Conservation (phyloP, 2,888 invertebrate genomes). For the Drosophila subsilvestris region DNA sequence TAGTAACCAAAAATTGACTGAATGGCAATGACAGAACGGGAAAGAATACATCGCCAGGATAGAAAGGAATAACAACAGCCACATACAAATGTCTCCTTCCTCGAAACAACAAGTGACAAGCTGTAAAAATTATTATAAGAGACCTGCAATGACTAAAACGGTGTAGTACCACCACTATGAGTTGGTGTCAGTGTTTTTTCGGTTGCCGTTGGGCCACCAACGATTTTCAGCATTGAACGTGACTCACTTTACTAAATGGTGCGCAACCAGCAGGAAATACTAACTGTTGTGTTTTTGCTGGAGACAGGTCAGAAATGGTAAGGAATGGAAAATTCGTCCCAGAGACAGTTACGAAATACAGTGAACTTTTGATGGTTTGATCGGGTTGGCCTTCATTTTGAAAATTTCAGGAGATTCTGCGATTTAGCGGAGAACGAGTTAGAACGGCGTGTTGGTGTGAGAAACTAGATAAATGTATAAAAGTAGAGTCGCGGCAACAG, state of each 20-base stretch:
- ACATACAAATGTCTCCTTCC: neutral
- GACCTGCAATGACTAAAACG: conserved; percentile 62
- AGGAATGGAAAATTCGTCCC: neutral
- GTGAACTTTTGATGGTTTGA: neutral
- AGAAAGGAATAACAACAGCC: no score
- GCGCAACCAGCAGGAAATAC: conserved; percentile 57
- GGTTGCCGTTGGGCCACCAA: conserved; percentile 62
- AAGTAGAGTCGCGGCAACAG: no score
- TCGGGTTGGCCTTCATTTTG: neutral
- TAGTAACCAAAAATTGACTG: conserved; percentile 75
- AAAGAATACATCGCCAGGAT: neutral
- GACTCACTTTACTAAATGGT: conserved; percentile 79
- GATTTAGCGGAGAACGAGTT: no score
- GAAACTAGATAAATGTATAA: no score
- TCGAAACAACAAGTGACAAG: conserved; percentile 71
- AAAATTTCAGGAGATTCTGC: no score
- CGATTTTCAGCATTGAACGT: conserved; percentile 77
- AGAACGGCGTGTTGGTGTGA: no score
- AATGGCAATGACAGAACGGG: conserved; percentile 52
- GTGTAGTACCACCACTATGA: conserved; percentile 45
- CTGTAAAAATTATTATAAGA: conserved; percentile 68
- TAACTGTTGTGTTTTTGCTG: neutral
- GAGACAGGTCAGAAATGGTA: neutral
- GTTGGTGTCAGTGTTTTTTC: conserved; percentile 29
- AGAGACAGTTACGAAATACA: conserved; percentile 51